Conservation (phyloP, 2,797 vertebrate genomes). For the Todus mexicanus region DNA sequence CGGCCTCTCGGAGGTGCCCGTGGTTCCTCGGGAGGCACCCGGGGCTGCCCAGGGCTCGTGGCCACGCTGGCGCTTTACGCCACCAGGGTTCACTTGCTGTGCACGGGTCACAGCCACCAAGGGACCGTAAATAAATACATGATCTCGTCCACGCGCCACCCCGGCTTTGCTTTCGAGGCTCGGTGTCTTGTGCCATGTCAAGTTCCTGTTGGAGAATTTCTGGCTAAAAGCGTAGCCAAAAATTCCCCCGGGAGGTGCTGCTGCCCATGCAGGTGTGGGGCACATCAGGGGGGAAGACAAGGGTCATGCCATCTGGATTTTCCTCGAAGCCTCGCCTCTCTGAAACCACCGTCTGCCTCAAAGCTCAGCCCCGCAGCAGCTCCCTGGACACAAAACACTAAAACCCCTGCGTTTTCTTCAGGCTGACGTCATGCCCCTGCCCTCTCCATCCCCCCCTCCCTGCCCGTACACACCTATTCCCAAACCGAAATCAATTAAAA, state of each 20-base stretch:
- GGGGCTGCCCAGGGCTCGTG: not conserved
- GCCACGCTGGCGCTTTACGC: rapidly evolving
- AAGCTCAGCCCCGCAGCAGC: not conserved
- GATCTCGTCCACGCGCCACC: not conserved
- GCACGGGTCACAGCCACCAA: not conserved
- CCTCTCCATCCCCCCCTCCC: not conserved
- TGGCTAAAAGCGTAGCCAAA: not conserved
- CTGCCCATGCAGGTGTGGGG: too few relatives aligned
- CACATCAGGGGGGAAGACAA: not conserved
- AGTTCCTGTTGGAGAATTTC: not conserved
- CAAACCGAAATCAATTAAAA: not conserved
- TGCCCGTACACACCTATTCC: not conserved
- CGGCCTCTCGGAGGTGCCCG: rapidly evolving
- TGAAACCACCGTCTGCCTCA: not conserved
- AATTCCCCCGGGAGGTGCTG: not conserved
- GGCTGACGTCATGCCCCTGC: not conserved
- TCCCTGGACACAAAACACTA: not conserved
- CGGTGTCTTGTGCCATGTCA: not conserved
- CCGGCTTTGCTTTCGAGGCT: not conserved
- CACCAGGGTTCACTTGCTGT: too few relatives aligned
- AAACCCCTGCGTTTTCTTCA: not conserved
- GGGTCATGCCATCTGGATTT: not conserved
- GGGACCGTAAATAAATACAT: not conserved
- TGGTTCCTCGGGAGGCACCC: not conserved
- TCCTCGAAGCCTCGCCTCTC: not conserved